Evolutionary conservation across 1,140 invertebrate genomes (phyloP).

Genomic region (Pemphigus obesinymphae): DNA sequence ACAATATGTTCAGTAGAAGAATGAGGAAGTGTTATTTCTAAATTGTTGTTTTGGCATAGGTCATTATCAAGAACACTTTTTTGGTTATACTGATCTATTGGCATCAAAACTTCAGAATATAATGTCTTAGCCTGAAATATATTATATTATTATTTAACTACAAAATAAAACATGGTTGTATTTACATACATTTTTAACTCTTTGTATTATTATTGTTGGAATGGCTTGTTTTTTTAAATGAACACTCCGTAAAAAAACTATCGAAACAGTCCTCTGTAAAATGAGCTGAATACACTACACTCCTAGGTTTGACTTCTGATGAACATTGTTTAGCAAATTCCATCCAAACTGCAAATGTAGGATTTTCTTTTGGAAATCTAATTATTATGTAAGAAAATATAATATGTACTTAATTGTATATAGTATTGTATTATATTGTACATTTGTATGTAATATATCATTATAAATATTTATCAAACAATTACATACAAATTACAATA

Average conservation of each 20-base stretch:
- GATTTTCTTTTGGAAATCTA: not conserved
- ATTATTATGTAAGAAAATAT: not conserved
- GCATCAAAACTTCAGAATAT: slow-evolving; percentile 2
- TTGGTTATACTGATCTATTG: slow-evolving; percentile 2
- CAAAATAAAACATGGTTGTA: not conserved
- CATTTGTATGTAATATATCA: not conserved
- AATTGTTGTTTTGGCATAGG: too few relatives aligned
- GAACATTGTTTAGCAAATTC: slow-evolving; percentile 5
- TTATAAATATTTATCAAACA: not conserved
- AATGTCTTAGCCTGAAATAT: slow-evolving; percentile 9
- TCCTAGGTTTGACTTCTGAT: slow-evolving; percentile 9
- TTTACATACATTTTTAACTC: slow-evolving; percentile 2
- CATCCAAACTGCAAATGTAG: slow-evolving; percentile 1
- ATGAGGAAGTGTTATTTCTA: not conserved
- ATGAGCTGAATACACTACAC: not conserved
- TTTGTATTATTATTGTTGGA: not conserved
- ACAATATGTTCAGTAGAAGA: not conserved
- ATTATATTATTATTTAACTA: not conserved
- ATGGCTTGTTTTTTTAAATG: not conserved
- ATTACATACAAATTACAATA: not conserved
- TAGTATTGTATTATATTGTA: too few relatives aligned
- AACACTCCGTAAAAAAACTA: not conserved
- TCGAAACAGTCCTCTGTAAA: slow-evolving; percentile 11
- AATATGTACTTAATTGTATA: too few relatives aligned
- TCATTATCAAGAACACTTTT: not conserved